Conservation (phyloP, 1,140 invertebrate species). For the Dysdera silvatica region DNA sequence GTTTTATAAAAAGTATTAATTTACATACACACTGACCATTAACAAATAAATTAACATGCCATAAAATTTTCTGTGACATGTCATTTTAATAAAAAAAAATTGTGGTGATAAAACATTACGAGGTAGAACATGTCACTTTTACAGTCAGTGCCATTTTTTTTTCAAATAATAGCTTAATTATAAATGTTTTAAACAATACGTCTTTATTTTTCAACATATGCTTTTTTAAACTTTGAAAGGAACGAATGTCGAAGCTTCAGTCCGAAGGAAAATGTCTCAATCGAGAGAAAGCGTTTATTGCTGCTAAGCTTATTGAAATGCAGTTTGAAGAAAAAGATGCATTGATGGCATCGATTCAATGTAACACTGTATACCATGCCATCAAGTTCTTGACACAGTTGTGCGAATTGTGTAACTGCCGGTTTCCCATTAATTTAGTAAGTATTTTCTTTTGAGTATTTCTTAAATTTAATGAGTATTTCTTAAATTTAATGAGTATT, state of each 20-base stretch:
- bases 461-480: neutral
- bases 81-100: no score
- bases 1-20: no score
- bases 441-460: neutral
- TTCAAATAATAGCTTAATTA: no score
- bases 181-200: no score
- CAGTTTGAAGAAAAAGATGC: slow-evolving; percentile 66
- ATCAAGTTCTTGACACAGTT: slow-evolving; percentile 79
- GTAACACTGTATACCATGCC: slow-evolving; percentile 66
- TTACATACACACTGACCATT: no score
- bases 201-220: neutral
- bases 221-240: neutral
- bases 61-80: no score
- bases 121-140: no score
- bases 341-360: slow-evolving; percentile 74
- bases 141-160: no score
- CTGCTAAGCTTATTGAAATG: slow-evolving; percentile 63
- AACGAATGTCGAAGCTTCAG: slow-evolving; percentile 15
- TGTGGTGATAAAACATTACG: no score
- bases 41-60: no score
- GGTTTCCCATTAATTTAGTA: slow-evolving; percentile 74
- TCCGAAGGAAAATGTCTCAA: slow-evolving; percentile 13
- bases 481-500: neutral
- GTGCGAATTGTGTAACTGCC: slow-evolving; percentile 79
- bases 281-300: slow-evolving; percentile 55